Evolutionary conservation across 2,888 invertebrate genomes (phyloP), one percentile per base, ranked within the genome.

Genomic region (Drosophila hawaiiensis): DNA sequence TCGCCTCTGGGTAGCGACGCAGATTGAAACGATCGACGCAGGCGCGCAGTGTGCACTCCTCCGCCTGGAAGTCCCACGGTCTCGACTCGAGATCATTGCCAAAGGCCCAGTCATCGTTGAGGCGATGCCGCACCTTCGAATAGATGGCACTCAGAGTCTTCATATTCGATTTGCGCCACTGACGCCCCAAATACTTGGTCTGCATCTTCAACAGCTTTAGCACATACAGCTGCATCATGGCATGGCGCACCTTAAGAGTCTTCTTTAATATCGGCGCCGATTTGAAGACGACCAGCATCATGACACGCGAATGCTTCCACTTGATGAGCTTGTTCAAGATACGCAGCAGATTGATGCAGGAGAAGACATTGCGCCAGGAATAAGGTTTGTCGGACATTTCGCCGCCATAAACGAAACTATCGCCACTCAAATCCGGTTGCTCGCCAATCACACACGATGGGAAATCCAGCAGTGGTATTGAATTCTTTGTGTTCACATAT

Each of bases 21-120:
- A 97, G 96, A 93, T 99, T 99, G 91, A 99, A 99, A 71, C 98
- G 95, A 94, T 99, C 99, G 4, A 99, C 99, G 79, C 97, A 97
- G 0, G 97, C 96, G 74, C 99, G 95, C 68, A 99, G 94, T 16
- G 98, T 97, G 93, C 98, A 98, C 92, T 99, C 99, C 93, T 99
- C 99, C 39, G 97, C 98, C 94, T 99, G 97, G 88, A 98, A 99
- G 93, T 99, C 99, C 99, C 99, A 99, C 0, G 99, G 99, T 73
- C 98, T 95, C 0, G 99, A 99, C 94, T 99, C 99, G 88, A 99
- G 95, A 94, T 99, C 97, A 94, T 99, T 99, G 63, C 99, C 99
- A 94, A 97, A 99, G 4, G 99, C 99, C 99, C 99, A 99, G 93
- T 99, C 99, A 92, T 99, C 99, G 91, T 99, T 99, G 52, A 99